phyloP scores from a whole-genome alignment of 2,113 vertebrate genomes.

The Daphoenositta chrysoptera region DNA sequence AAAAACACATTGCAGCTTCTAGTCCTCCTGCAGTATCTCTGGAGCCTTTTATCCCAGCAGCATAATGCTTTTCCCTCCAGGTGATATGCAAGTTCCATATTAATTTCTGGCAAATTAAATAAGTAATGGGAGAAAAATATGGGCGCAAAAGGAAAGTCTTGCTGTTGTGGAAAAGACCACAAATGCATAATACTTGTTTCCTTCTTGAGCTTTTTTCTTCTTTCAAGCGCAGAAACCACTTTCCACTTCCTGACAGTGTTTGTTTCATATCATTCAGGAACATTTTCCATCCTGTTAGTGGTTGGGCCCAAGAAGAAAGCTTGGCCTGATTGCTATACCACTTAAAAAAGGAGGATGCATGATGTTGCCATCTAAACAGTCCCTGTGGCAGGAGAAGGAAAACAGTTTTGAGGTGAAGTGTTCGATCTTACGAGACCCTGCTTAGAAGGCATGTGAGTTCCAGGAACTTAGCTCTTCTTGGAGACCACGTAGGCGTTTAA shows the following conservation, averaged over 20 bases:
- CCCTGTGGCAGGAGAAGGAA: neutral
- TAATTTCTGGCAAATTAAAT: neutral
- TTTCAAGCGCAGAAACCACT: neutral
- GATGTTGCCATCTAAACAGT: neutral
- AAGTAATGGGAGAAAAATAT: neutral
- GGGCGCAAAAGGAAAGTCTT: neutral
- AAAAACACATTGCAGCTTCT: neutral
- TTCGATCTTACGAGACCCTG: neutral
- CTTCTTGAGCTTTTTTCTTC: neutral
- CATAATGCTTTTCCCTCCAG: neutral
- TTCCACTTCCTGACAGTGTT: neutral
- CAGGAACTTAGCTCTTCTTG: neutral
- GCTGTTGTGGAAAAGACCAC: neutral
- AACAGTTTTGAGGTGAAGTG: neutral
- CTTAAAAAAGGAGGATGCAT: neutral
- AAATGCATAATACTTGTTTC: neutral
- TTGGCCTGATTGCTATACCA: neutral
- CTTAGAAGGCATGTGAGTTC: neutral
- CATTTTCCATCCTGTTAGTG: neutral
- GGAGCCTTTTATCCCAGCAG: neutral
- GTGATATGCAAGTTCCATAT: neutral
- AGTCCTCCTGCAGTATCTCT: neutral
- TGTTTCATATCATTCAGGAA: neutral
- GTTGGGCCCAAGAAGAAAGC: neutral
- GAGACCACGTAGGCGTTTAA: rapidly evolving